Base-by-base conservation (phyloP, 2,888 invertebrate species). In the Zaprionus lineosus region DNA sequence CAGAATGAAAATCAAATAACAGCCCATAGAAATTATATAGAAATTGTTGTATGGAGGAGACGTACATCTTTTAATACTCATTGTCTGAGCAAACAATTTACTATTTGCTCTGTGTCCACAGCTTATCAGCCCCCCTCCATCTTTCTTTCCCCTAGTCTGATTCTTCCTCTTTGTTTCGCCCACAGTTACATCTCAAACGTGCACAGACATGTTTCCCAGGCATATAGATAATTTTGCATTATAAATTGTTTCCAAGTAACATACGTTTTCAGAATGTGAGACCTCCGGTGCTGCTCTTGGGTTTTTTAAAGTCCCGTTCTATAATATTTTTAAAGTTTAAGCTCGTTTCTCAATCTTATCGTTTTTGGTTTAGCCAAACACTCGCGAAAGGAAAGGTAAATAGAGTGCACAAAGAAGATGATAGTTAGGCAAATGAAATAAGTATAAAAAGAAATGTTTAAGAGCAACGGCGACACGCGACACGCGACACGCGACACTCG, bases 251-350 rank as follows among this genome's bases (percentile, higher is more conserved):
- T 57, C 46, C 52, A 39, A 29, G 21, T 43, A 69, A 71, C 59
- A 74, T 74, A 73, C 71, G 63, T 19, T 64, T 39, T 50, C 9
- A 9, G 18, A 26, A n/a, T 19, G 46, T n/a, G n/a, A n/a, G n/a
- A n/a, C n/a, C n/a, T n/a, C n/a, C n/a, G n/a, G n/a, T n/a, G n/a
- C n/a, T n/a, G n/a, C n/a, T n/a, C n/a, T n/a, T n/a, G n/a, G n/a
- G n/a, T n/a, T n/a, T n/a, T n/a, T n/a, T n/a, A n/a, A n/a, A n/a
- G n/a, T n/a, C n/a, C n/a, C n/a, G n/a, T n/a, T n/a, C n/a, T n/a
- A n/a, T n/a, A n/a, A n/a, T n/a, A n/a, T 33, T 48, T 39, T n/a
- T 33, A 1, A 19, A 4, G 5, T 3, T 55, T 58, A 53, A 53
- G 70, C 43, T 57, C 55, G 19, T 43, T 44, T 37, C 33, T 46